Conservation (phyloP, 2,888 invertebrate species). For the Phyto melanocephala region DNA sequence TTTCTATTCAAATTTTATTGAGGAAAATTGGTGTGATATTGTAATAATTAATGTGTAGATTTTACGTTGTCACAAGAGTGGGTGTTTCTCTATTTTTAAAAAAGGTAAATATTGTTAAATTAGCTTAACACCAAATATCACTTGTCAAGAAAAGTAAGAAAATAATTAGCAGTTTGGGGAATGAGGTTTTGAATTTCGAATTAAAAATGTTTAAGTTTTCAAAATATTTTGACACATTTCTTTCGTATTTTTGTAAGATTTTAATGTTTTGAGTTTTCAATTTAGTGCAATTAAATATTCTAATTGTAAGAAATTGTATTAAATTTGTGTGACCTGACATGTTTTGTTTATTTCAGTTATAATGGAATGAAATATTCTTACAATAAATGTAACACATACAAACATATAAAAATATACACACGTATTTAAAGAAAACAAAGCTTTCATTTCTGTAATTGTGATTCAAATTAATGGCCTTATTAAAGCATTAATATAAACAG, state of each 20-base stretch:
- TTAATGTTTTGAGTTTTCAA: neutral
- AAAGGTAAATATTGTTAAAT: neutral
- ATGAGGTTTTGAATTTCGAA: neutral
- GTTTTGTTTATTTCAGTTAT: neutral
- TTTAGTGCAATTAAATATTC: conserved; percentile 17
- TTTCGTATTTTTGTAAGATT: neutral
- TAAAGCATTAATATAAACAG: no score
- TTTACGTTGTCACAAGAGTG: neutral
- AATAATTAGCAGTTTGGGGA: neutral
- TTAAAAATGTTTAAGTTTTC: conserved; percentile 30
- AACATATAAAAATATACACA: no score
- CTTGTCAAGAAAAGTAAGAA: conserved; percentile 12
- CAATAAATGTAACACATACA: no score
- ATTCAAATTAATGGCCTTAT: no score
- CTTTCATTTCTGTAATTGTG: no score
- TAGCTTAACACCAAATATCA: conserved; percentile 10
- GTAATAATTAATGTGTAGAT: neutral
- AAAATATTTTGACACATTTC: conserved; percentile 49
- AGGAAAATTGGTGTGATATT: neutral
- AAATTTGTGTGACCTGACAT: neutral
- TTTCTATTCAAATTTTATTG: neutral
- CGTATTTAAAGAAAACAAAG: neutral
- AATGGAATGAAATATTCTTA: neutral
- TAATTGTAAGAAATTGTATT: conserved; percentile 13
- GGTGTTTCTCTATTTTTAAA: neutral